Conservation (phyloP, 1,140 invertebrate genomes). For the Dreissena polymorpha region DNA sequence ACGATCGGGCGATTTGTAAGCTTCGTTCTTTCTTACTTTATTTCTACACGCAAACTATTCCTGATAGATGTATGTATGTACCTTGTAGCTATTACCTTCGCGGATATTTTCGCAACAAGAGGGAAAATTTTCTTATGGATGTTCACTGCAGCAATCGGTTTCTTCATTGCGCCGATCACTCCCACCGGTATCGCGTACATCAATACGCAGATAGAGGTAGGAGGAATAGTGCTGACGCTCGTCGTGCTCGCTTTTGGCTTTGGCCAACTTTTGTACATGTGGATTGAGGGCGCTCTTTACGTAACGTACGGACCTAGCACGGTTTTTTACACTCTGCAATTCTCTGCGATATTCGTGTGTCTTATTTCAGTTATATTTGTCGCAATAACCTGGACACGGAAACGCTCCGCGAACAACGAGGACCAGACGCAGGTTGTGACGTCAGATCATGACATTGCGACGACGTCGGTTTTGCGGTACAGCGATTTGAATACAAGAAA, state of each 20-base stretch:
- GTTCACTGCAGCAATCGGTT: constrained; percentile 14
- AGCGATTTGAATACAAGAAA: too few relatives aligned
- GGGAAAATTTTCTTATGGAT: constrained; percentile 11
- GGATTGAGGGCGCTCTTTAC: constrained; percentile 22
- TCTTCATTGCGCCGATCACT: constrained; percentile 36
- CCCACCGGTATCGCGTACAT: constrained; percentile 18
- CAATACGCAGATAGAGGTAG: constrained; percentile 25
- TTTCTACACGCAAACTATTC: constrained; percentile 36
- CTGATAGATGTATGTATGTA: constrained; percentile 21
- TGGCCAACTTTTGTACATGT: constrained; percentile 9
- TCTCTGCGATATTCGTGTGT: constrained; percentile 11
- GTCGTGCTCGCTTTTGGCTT: constrained; percentile 8
- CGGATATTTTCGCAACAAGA: constrained; percentile 38
- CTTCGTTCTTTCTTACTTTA: constrained; percentile 20
- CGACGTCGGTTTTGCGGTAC: not conserved
- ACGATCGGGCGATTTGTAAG: constrained; percentile 37
- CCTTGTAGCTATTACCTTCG: constrained; percentile 24
- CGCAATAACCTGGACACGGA: not conserved
- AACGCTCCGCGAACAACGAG: not conserved
- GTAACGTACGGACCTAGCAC: constrained; percentile 14
- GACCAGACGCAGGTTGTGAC: not conserved
- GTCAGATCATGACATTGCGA: not conserved
- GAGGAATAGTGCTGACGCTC: constrained; percentile 23
- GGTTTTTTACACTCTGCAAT: constrained; percentile 15
- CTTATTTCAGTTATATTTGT: constrained; percentile 21